These are phyloP conservation scores for Lucilia cuprina DNA, from an alignment of 1,140 invertebrate genomes.

Conservation along the genomic window DNA sequence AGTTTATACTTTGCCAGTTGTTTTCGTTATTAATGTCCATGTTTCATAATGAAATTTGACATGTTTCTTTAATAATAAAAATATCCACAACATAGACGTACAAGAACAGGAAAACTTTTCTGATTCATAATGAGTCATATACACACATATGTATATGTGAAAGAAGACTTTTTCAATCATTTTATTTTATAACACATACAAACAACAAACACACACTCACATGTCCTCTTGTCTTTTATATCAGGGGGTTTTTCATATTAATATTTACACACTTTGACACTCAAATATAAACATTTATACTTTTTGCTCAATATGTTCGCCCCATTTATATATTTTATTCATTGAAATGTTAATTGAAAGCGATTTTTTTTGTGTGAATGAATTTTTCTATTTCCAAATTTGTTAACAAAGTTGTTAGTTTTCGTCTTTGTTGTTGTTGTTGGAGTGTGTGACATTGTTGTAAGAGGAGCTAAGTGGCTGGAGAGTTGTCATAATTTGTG, in stretches of 20 bases:
- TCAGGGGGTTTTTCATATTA: not conserved
- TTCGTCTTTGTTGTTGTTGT: too few species aligned
- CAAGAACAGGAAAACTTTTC: not conserved
- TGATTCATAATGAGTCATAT: constrained; percentile 2
- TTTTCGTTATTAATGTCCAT: constrained; percentile 14
- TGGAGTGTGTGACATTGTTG: too few species aligned
- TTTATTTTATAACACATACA: not conserved
- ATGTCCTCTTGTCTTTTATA: not conserved
- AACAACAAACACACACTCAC: not conserved
- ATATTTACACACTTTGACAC: not conserved
- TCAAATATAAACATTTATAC: not conserved
- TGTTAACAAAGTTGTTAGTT: too few species aligned
- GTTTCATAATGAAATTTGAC: constrained; percentile 30
- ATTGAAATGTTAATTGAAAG: constrained; percentile 5
- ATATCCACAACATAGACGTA: not conserved
- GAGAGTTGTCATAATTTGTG: too few species aligned
- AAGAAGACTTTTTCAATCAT: not conserved
- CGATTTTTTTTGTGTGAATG: not conserved
- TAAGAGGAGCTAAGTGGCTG: too few species aligned
- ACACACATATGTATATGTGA: not conserved
- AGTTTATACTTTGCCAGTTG: not conserved
- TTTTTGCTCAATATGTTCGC: not conserved
- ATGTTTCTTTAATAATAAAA: constrained; percentile 13
- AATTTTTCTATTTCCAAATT: too few species aligned
- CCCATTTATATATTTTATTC: not conserved